phyloP scores from a whole-genome alignment of 2,888 invertebrate genomes.

The Beris chalybata region DNA sequence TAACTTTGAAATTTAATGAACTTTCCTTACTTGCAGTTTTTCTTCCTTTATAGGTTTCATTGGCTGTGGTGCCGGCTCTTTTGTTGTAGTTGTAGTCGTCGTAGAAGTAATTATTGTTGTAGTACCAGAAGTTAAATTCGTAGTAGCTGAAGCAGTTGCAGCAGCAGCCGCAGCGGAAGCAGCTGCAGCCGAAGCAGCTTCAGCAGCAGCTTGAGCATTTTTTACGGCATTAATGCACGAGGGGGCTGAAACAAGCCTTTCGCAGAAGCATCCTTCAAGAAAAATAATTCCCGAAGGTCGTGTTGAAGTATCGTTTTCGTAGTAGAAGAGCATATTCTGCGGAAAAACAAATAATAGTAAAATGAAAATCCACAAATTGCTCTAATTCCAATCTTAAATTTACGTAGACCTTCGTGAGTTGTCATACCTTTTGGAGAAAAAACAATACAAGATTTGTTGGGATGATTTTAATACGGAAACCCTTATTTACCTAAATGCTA shows the following conservation, averaged over 20 bases:
- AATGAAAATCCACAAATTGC: too few species aligned
- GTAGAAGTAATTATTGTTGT: constrained; percentile 6
- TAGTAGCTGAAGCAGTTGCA: neutral
- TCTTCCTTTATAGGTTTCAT: constrained; percentile 41
- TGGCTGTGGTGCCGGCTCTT: constrained; percentile 19
- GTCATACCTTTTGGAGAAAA: too few species aligned
- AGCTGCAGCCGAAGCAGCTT: constrained; percentile 18
- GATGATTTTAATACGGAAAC: too few species aligned
- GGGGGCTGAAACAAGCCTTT: constrained; percentile 68
- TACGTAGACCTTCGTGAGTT: too few species aligned
- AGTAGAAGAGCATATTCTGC: constrained; percentile 89
- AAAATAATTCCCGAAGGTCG: constrained; percentile 82
- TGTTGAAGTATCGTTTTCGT: constrained; percentile 78
- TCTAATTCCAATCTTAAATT: too few species aligned
- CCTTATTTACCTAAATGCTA: too few species aligned
- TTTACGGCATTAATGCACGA: constrained; percentile 39
- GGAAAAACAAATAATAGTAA: constrained; percentile 46
- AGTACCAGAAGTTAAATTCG: constrained; percentile 2
- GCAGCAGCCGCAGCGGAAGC: constrained; percentile 8
- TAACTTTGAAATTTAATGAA: neutral
- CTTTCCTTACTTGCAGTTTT: constrained; percentile 41
- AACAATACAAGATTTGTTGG: too few species aligned
- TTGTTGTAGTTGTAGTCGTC: neutral
- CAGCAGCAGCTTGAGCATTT: constrained; percentile 31
- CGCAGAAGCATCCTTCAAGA: constrained; percentile 87